phyloP scores from a whole-genome alignment of 2,888 invertebrate species.

The Charanyca ferruginea region DNA sequence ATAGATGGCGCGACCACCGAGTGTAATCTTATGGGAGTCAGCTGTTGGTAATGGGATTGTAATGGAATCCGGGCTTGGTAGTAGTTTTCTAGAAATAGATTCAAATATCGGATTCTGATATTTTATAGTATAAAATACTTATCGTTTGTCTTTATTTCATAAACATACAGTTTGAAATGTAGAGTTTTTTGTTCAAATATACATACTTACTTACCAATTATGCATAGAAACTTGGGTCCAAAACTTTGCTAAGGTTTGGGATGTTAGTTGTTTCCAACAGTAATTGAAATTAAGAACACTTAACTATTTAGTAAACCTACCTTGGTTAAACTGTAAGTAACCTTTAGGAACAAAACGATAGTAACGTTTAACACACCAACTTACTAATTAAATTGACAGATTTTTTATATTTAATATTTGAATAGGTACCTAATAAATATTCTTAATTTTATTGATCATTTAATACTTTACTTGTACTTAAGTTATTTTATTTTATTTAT shows the following conservation, averaged over 20 bases:
- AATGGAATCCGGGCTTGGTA: conserved; percentile 64
- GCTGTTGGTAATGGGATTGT: conserved; percentile 73
- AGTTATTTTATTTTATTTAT: background rate
- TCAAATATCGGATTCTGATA: conserved; percentile 18
- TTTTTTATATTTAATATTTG: too few species aligned
- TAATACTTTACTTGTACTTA: background rate
- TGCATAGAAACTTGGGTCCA: background rate
- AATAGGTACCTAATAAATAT: too few species aligned
- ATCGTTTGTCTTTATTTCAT: conserved; percentile 16
- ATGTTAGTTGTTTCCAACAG: background rate
- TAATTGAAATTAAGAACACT: background rate
- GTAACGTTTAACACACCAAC: too few species aligned
- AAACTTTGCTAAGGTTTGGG: background rate
- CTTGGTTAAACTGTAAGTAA: background rate
- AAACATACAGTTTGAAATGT: conserved; percentile 19
- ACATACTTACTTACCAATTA: background rate
- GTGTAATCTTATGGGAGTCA: conserved; percentile 67
- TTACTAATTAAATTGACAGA: too few species aligned
- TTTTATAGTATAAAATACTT: conserved; percentile 31
- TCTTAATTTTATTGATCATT: background rate
- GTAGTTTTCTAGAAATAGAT: conserved; percentile 45
- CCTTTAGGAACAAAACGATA: too few species aligned
- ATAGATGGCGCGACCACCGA: conserved; percentile 76
- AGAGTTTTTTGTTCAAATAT: background rate
- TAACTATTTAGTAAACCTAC: background rate